These are phyloP conservation scores for Sinonovacula constricta DNA, from an alignment of 1,140 invertebrate species.

Conservation along the genomic window DNA sequence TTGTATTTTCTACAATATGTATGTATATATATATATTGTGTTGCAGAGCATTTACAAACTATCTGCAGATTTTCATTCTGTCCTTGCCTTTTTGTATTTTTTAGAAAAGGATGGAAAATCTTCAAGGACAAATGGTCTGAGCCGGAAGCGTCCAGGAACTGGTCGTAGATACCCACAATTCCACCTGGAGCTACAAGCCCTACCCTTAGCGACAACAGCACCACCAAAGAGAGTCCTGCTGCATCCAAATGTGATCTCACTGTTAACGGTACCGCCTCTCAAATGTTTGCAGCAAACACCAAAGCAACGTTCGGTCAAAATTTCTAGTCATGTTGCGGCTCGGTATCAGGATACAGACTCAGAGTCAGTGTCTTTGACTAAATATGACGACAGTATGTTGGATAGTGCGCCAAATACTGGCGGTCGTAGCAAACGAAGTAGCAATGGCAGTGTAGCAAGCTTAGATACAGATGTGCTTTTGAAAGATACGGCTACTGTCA, in stretches of 20 bases:
- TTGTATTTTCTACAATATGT: too few species aligned
- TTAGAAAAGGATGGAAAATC: too few species aligned
- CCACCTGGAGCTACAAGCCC: constrained; percentile 67
- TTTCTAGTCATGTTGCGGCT: constrained; percentile 58
- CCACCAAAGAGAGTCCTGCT: constrained; percentile 48
- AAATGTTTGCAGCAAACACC: constrained; percentile 49
- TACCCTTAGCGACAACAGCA: constrained; percentile 65
- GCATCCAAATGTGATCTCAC: constrained; percentile 11
- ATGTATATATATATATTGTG: too few species aligned
- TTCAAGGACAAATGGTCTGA: constrained; percentile 59
- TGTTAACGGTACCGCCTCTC: constrained; percentile 23
- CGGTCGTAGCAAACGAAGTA: constrained; percentile 27
- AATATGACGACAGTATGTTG: constrained; percentile 51
- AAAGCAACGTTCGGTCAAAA: constrained; percentile 54
- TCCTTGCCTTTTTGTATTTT: not conserved
- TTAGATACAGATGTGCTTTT: constrained; percentile 80
- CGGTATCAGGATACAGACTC: constrained; percentile 58
- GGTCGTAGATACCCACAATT: constrained; percentile 75
- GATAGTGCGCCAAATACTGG: constrained; percentile 23
- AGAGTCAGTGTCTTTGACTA: constrained; percentile 58
- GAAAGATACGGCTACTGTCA: constrained; percentile 80
- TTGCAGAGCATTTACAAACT: too few species aligned
- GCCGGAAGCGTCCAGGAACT: constrained; percentile 73
- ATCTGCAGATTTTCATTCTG: constrained; percentile 7
- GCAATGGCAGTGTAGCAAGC: constrained; percentile 60